Percentiles rank a stretch among this genome's conserved stretches.
Evolutionary conservation across 2,888 invertebrate genomes (phyloP).

Genomic region (Parascotia fuliginaria): DNA sequence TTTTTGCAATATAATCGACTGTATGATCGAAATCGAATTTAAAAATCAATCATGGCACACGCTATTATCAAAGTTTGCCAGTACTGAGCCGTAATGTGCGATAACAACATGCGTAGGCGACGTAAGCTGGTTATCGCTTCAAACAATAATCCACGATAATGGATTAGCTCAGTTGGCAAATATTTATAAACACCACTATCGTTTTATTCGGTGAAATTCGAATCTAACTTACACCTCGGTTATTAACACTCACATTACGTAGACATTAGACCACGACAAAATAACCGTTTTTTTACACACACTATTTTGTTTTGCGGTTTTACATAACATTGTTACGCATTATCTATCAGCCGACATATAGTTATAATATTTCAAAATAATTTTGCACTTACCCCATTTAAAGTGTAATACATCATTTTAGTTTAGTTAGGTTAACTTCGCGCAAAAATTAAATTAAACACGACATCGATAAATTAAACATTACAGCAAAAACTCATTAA

Average conservation of each 20-base stretch:
- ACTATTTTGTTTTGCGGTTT: conserved; percentile 26
- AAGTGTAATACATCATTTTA: conserved; percentile 28
- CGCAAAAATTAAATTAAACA: conserved; percentile 16
- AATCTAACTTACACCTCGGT: conserved; percentile 61
- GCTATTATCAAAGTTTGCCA: conserved; percentile 48
- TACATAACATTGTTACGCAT: conserved; percentile 17
- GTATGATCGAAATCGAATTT: conserved; percentile 46
- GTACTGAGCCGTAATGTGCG: conserved; percentile 41
- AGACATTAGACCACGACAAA: conserved; percentile 20
- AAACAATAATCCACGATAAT: conserved; percentile 82
- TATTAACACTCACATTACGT: conserved; percentile 48
- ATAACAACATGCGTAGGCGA: conserved; percentile 61
- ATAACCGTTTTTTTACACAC: conserved; percentile 18
- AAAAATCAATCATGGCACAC: conserved; percentile 55
- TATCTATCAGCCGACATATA: conserved; percentile 18
- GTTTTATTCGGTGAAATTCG: conserved; percentile 62
- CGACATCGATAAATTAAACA: conserved; percentile 18
- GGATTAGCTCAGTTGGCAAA: conserved; percentile 76
- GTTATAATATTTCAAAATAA: conserved; percentile 22
- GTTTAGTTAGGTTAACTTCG: conserved; percentile 11
- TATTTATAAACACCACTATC: conserved; percentile 81
- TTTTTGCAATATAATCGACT: conserved; percentile 37
- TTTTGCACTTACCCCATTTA: conserved; percentile 35
- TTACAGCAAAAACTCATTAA: conserved; percentile 7
- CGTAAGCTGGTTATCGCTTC: conserved; percentile 70